Conservation (phyloP, 2,113 vertebrate species). For the Sebastes schlegelii region DNA sequence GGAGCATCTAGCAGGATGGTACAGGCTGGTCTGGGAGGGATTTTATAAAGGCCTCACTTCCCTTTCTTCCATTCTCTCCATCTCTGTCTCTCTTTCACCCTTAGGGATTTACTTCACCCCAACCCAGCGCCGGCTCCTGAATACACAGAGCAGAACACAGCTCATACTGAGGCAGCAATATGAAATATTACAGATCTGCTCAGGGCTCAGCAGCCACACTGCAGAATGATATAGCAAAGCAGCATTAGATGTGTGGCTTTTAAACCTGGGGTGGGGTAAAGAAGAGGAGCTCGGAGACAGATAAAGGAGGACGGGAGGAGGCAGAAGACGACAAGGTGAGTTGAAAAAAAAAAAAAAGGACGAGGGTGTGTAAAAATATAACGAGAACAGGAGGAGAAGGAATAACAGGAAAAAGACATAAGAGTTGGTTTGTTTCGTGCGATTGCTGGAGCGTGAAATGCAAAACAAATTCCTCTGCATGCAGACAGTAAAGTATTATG, state of each 20-base stretch:
- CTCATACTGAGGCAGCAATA: conserved; percentile 48
- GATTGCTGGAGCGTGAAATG: conserved; percentile 25
- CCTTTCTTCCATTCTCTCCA: conserved; percentile 3
- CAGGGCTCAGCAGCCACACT: conserved; percentile 37
- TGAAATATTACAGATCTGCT: conserved; percentile 45
- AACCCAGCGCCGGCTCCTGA: conserved; percentile 2
- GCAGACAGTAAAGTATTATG: conserved; percentile 8
- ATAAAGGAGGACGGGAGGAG: not conserved
- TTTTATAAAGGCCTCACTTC: conserved; percentile 26
- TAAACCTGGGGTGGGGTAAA: not conserved
- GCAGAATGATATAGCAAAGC: not conserved
- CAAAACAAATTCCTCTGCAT: conserved; percentile 19
- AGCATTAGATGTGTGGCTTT: conserved; percentile 30
- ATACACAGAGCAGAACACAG: conserved; percentile 33
- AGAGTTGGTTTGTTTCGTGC: conserved; percentile 1
- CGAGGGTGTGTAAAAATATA: conserved; percentile 2
- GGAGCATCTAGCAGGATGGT: conserved; percentile 5
- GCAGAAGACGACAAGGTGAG: not conserved
- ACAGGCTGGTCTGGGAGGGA: conserved; percentile 1
- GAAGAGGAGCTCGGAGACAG: not conserved
- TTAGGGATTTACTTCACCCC: conserved; percentile 28
- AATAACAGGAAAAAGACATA: not conserved
- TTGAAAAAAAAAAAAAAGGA: not conserved
- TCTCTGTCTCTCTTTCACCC: conserved; percentile 26
- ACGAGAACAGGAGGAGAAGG: not conserved